These are phyloP conservation scores for Caligus rogercresseyi DNA, from an alignment of 1,140 invertebrate genomes.

Conservation along the genomic window DNA sequence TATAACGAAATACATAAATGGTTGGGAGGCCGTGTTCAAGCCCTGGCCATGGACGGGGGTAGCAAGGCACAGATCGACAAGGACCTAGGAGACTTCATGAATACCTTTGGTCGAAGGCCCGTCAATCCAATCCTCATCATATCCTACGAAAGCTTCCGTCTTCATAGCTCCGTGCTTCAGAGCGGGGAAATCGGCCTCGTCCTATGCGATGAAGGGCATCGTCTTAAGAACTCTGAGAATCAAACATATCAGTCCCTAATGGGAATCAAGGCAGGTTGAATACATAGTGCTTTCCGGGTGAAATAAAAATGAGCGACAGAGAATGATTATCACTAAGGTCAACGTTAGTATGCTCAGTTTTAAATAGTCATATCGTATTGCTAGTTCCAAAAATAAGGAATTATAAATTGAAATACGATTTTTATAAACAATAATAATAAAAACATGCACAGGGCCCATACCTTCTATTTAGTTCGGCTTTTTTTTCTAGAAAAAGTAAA, in stretches of 20 bases:
- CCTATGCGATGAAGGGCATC: slow-evolving; percentile 75
- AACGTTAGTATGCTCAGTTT: no score
- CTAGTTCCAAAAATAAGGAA: no score
- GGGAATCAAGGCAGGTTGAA: slow-evolving; percentile 29
- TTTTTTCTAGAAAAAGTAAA: no score
- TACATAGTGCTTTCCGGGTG: no score
- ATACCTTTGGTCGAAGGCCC: slow-evolving; percentile 39
- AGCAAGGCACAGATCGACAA: slow-evolving; percentile 69
- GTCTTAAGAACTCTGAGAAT: slow-evolving; percentile 91
- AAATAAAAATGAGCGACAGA: no score
- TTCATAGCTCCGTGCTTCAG: slow-evolving; percentile 72
- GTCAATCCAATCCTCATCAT: slow-evolving; percentile 85
- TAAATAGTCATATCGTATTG: no score
- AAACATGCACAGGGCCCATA: no score
- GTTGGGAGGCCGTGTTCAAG: slow-evolving; percentile 61
- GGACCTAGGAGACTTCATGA: slow-evolving; percentile 42
- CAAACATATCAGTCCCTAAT: slow-evolving; percentile 79
- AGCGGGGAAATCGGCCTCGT: slow-evolving; percentile 82
- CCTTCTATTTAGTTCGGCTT: no score
- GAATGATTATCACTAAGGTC: no score
- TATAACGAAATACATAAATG: slow-evolving; percentile 96
- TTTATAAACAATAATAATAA: no score
- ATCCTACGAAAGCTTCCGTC: slow-evolving; percentile 94
- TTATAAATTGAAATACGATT: no score
- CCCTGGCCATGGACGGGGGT: slow-evolving; percentile 77